These are phyloP conservation scores for Apis laboriosa DNA, from an alignment of 1,140 invertebrate species.

Conservation along the genomic window DNA sequence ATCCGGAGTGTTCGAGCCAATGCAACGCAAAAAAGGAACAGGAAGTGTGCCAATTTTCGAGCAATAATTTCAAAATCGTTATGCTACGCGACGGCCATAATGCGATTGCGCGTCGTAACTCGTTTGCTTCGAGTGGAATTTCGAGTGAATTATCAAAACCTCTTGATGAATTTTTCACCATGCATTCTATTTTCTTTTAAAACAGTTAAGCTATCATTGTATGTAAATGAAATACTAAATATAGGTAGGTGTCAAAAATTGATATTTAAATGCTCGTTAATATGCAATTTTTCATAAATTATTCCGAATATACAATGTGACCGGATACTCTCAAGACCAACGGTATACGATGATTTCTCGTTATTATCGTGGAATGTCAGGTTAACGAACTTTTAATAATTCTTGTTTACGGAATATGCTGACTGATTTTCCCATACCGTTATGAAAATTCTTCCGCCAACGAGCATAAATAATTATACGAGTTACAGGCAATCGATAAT, in stretches of 20 bases:
- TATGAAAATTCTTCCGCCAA: slow-evolving; percentile 30
- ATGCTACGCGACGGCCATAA: not conserved
- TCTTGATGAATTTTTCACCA: not conserved
- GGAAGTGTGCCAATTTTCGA: not conserved
- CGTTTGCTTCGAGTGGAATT: not conserved
- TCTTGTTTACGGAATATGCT: slow-evolving; percentile 55
- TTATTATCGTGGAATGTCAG: slow-evolving; percentile 31
- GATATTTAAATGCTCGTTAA: too few species aligned
- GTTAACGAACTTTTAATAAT: slow-evolving; percentile 43
- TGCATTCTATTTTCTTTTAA: too few species aligned
- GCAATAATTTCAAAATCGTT: not conserved
- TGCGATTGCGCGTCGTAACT: not conserved
- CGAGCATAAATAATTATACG: slow-evolving; percentile 1
- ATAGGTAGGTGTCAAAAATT: too few species aligned
- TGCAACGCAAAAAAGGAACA: not conserved
- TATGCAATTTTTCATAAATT: too few species aligned
- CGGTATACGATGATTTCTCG: slow-evolving; percentile 5
- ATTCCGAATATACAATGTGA: too few species aligned
- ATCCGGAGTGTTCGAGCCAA: too few species aligned
- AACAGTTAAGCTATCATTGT: too few species aligned
- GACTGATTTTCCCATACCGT: slow-evolving; percentile 14
- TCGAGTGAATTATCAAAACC: not conserved
- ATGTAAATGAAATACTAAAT: too few species aligned
- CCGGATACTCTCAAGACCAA: too few species aligned
- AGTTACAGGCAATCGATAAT: not conserved